Percentiles rank a stretch among this genome's conserved stretches.
phyloP scores from a whole-genome alignment of 2,113 vertebrate species.

The Numida meleagris region DNA sequence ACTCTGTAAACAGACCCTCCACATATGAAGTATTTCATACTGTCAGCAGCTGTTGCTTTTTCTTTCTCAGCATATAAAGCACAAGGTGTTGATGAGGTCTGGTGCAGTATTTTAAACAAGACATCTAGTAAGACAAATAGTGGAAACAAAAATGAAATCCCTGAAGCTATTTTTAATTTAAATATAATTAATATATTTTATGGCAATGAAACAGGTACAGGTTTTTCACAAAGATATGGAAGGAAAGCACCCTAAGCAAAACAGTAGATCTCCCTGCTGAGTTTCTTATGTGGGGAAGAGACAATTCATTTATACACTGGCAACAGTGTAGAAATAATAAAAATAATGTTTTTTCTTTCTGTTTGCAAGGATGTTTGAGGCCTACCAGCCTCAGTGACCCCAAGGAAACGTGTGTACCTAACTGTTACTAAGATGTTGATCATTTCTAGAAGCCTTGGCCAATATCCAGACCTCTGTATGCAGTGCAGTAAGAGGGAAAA shows the following conservation, averaged over 20 bases:
- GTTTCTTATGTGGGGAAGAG: neutral
- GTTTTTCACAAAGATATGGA: constrained; percentile 44
- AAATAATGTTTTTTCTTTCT: neutral
- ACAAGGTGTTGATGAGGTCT: constrained; percentile 4
- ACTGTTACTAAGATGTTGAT: neutral
- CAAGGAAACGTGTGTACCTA: neutral
- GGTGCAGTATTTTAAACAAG: constrained; percentile 46
- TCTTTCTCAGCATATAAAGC: neutral
- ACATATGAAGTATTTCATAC: neutral
- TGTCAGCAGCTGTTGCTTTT: neutral
- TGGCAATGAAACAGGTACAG: constrained; percentile 3
- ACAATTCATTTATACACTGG: constrained; percentile 40
- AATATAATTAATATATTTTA: constrained; percentile 67
- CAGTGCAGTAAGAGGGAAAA: neutral
- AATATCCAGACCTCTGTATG: neutral
- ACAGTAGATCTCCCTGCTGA: constrained; percentile 31
- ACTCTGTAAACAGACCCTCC: neutral
- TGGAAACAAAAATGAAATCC: constrained; percentile 47
- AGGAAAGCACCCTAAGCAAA: constrained; percentile 25
- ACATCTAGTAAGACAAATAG: constrained; percentile 42
- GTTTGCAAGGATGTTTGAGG: neutral
- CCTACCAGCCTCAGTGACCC: neutral
- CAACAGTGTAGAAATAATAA: constrained; percentile 33
- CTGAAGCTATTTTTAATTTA: constrained; percentile 60
- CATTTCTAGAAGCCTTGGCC: neutral